Conservation (phyloP, 1,140 invertebrate genomes). For the Neoseiulus cucumeris region DNA sequence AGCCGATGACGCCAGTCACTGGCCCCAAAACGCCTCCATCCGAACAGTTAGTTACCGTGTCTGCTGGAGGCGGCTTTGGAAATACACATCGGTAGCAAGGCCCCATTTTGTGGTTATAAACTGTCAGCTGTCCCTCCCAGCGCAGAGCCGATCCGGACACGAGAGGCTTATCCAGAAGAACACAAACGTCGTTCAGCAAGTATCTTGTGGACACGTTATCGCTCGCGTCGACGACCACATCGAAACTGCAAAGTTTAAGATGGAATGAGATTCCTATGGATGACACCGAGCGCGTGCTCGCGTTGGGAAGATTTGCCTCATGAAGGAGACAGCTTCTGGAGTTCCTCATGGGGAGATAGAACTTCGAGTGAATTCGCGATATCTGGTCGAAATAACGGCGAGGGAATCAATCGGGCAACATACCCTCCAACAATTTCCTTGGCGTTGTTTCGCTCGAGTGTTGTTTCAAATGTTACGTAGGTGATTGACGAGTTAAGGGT, state of each 20-base stretch:
- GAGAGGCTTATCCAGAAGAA: conserved; percentile 39
- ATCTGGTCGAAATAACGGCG: background rate
- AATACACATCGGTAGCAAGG: conserved; percentile 79
- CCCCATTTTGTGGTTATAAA: conserved; percentile 53
- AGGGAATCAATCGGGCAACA: conserved; percentile 21
- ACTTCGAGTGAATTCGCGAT: no score
- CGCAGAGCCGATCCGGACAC: conserved; percentile 54
- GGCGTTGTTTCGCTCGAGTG: conserved; percentile 54
- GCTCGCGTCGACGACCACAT: conserved; percentile 77
- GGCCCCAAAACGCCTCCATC: conserved; percentile 86
- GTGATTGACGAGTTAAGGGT: conserved; percentile 51
- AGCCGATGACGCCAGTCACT: conserved; percentile 70
- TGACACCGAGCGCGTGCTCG: no score
- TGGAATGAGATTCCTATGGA: background rate
- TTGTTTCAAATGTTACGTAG: conserved; percentile 44
- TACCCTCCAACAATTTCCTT: conserved; percentile 43
- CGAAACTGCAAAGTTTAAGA: conserved; percentile 42
- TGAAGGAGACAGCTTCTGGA: no score
- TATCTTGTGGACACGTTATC: conserved; percentile 92
- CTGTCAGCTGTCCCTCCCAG: conserved; percentile 85
- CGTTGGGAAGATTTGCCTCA: no score
- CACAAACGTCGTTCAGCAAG: conserved; percentile 81
- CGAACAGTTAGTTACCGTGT: conserved; percentile 84
- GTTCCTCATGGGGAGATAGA: no score
- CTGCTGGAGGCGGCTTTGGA: conserved; percentile 65